Percentiles rank a stretch among this genome's conserved stretches.
These are phyloP conservation scores for Ctenoplectra terminalis DNA, from an alignment of 1,140 invertebrate genomes.

Conservation along the genomic window DNA sequence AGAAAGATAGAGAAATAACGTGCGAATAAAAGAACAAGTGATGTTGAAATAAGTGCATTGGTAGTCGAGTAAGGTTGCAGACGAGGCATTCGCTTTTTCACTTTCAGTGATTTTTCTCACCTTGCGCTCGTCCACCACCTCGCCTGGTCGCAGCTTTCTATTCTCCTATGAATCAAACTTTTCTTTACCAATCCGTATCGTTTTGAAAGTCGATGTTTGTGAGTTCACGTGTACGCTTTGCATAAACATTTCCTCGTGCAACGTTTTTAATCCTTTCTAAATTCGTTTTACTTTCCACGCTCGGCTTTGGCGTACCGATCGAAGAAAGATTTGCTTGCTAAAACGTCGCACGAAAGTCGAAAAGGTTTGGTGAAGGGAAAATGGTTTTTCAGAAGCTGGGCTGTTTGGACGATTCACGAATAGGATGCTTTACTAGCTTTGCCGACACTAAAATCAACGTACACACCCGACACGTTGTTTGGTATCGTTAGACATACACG, in stretches of 20 bases:
- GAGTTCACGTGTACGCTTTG: constrained; percentile 45
- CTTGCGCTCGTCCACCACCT: constrained; percentile 96
- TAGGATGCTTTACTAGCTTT: constrained; percentile 57
- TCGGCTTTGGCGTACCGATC: background rate
- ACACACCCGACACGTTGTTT: constrained; percentile 48
- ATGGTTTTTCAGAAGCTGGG: constrained; percentile 62
- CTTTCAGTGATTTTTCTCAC: constrained; percentile 86
- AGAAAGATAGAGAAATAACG: constrained; percentile 58
- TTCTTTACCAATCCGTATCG: constrained; percentile 70
- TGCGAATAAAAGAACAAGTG: constrained; percentile 51
- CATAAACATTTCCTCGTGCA: background rate
- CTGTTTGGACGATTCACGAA: constrained; percentile 59
- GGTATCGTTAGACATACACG: constrained; percentile 1
- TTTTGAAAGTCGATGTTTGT: constrained; percentile 64
- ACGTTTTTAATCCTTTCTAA: background rate
- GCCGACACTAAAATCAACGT: constrained; percentile 61
- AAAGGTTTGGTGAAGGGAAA: background rate
- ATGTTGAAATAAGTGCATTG: constrained; percentile 60
- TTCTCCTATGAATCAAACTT: constrained; percentile 86
- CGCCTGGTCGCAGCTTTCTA: constrained; percentile 95
- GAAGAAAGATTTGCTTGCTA: background rate
- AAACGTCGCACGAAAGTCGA: constrained; percentile 3
- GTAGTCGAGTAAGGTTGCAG: constrained; percentile 74
- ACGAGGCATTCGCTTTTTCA: constrained; percentile 74
- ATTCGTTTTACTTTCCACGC: background rate